phyloP scores from a whole-genome alignment of 2,888 invertebrate genomes.

The Dendrolimus houi region DNA sequence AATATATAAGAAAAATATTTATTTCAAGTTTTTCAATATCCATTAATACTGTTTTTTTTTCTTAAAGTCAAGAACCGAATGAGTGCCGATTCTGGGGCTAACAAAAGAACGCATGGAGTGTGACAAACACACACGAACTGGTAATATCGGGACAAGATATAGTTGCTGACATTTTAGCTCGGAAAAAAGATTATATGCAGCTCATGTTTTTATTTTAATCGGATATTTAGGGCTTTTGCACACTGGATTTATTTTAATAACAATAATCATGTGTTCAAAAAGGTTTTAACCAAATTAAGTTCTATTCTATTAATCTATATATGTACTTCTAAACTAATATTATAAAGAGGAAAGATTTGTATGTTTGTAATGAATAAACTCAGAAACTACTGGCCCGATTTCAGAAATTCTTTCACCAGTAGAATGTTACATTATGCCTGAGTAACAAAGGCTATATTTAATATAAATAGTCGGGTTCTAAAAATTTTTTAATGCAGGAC shows the following conservation, averaged over 20 bases:
- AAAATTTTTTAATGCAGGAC: too few species aligned
- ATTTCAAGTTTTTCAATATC: background rate
- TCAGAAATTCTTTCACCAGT: too few species aligned
- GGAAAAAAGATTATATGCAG: conserved; percentile 49
- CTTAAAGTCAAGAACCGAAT: conserved; percentile 17
- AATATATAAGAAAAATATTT: background rate
- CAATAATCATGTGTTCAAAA: too few species aligned
- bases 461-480: too few species aligned
- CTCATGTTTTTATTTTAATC: conserved; percentile 22
- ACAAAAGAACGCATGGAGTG: conserved; percentile 37
- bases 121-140: conserved; percentile 49
- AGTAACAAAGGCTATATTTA: too few species aligned
- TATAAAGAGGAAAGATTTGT: too few species aligned
- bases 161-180: conserved; percentile 62
- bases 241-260: background rate
- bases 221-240: background rate
- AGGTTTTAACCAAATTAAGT: too few species aligned
- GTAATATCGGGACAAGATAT: conserved; percentile 46
- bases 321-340: too few species aligned
- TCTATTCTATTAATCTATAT: too few species aligned
- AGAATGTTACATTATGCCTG: too few species aligned
- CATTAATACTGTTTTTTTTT: conserved; percentile 7
- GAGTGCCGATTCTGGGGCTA: conserved; percentile 20
- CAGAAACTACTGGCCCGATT: too few species aligned
- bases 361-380: too few species aligned